A percentile compares a stretch with the other conserved stretches of the same genome.
These are phyloP conservation scores for Acanthurus lineatus DNA, from an alignment of 2,797 vertebrate species.

Conservation along the genomic window DNA sequence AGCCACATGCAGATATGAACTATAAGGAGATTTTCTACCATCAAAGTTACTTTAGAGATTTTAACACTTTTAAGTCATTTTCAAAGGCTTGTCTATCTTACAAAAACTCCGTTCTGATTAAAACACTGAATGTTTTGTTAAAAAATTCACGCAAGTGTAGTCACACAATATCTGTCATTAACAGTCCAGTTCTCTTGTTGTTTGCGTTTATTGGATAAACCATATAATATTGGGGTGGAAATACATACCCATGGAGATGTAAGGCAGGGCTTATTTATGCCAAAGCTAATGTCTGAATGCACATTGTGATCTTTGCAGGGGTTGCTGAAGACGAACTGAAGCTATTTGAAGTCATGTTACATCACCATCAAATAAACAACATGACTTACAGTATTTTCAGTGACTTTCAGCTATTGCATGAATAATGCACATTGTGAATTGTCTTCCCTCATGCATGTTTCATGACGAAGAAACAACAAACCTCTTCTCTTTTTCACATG, in stretches of 20 bases:
- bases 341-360: conserved; percentile 2
- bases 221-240: too few species aligned
- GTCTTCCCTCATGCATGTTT: conserved; percentile 70
- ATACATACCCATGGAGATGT: not conserved
- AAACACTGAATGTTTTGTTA: too few species aligned
- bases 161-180: not conserved
- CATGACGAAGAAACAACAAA: conserved; percentile 59
- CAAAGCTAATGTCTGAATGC: conserved; percentile 10
- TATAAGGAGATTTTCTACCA: too few species aligned
- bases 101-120: too few species aligned
- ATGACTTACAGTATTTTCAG: conserved; percentile 51
- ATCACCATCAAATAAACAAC: conserved; percentile 21
- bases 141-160: too few species aligned
- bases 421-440: conserved; percentile 62
- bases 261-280: not conserved
- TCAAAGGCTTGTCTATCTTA: too few species aligned
- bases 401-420: conserved; percentile 52
- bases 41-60: too few species aligned
- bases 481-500: conserved; percentile 23
- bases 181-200: not conserved
- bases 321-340: not conserved
- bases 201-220: not conserved
- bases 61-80: too few species aligned
- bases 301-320: not conserved
- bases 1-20: too few species aligned